Base-by-base conservation (phyloP, 2,888 invertebrate species). In the Hedya salicella region DNA sequence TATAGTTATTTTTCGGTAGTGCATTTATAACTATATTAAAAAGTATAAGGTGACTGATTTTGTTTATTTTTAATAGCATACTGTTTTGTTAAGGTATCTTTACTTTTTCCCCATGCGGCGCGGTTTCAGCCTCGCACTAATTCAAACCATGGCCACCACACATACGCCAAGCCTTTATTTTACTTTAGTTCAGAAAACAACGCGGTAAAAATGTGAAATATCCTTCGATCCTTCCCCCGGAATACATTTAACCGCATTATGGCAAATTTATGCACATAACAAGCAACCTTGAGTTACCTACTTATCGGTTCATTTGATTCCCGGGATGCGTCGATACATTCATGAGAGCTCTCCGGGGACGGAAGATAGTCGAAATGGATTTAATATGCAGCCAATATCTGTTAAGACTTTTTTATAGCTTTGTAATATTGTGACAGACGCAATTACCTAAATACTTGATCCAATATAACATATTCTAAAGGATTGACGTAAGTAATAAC, bases 201-300 rank as follows among this genome's bases (percentile, higher is more conserved):
- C 66, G 48, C 66, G 60, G 61, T 61, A 61, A 61, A 57, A 66
- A 66, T 54, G 66, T 49, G 66, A 66, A 54, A 61, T 66, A 66
- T 61, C 60, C 61, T 54, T 39, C 61, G 68, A 72, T 69, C 74
- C 74, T 68, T 72, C 72, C 77, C 76, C 77, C 77, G 70, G 80
- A 77, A 82, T 79, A 82, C 77, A 80, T 80, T 80, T 78, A 78
- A 74, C 73, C 73, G 71, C 75, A 78, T 80, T 79, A 79, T 69
- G 73, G 74, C 75, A 77, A 81, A 79, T 80, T 72, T 75, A 82
- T 81, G 81, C 80, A 78, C 81, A 82, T 82, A 81, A 78, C 78
- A 76, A 67, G 50, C 60, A 56, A 49, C 59, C 63, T 60, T 66
- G 65, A 68, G 69, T 69, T 61, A 62, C 67, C 62, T 59, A 56